Conservation (phyloP, 2,888 invertebrate species). For the Adela reaumurella region DNA sequence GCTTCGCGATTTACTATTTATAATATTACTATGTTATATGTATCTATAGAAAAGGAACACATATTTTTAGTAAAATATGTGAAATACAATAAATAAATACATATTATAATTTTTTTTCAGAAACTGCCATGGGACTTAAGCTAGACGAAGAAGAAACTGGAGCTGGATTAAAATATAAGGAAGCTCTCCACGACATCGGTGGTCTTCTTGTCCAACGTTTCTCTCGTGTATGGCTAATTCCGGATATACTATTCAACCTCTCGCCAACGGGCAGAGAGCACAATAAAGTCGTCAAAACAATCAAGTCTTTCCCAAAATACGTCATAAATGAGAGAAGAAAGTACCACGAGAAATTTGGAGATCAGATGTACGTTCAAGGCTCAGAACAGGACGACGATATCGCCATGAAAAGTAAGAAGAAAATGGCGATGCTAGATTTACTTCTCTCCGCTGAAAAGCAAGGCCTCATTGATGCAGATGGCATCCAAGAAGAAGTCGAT, state of each 20-base stretch:
- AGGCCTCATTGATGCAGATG: constrained; percentile 42
- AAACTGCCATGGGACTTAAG: constrained; percentile 68
- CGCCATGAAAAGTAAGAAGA: constrained; percentile 31
- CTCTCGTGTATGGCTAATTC: constrained; percentile 54
- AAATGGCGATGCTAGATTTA: constrained; percentile 52
- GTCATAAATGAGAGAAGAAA: constrained; percentile 34
- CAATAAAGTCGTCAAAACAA: constrained; percentile 23
- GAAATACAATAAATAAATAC: too few relatives aligned
- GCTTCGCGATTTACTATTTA: too few relatives aligned
- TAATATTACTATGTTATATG: too few relatives aligned
- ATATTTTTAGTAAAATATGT: too few relatives aligned
- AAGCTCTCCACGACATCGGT: constrained; percentile 49
- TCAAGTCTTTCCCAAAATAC: constrained; percentile 28
- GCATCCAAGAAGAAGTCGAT: constrained; percentile 57
- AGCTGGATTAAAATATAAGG: constrained; percentile 51
- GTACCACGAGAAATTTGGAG: constrained; percentile 13
- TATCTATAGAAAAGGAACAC: too few relatives aligned
- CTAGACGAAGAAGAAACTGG: constrained; percentile 38
- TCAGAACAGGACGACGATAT: constrained; percentile 10
- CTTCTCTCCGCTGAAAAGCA: constrained; percentile 40
- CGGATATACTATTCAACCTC: constrained; percentile 50
- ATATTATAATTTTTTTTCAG: too few relatives aligned
- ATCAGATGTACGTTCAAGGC: constrained; percentile 1
- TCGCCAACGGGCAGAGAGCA: constrained; percentile 48
- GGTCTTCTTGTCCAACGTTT: constrained; percentile 29